phyloP scores from a whole-genome alignment of 2,888 invertebrate species.

The Limnephilus rhombicus region DNA sequence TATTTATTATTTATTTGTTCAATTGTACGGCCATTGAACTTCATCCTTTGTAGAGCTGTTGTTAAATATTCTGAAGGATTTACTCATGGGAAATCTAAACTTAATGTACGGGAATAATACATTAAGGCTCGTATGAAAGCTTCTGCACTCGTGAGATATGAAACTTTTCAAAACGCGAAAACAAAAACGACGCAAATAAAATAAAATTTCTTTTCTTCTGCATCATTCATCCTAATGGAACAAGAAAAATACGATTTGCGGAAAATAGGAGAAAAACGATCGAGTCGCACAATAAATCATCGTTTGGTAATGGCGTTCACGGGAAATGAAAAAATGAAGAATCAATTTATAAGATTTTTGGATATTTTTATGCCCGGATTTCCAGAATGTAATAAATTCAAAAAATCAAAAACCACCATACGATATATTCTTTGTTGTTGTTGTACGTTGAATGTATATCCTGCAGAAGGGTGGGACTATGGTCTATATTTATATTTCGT shows the following conservation, averaged over 20 bases:
- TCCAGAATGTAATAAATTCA: too few species aligned
- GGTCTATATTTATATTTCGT: too few species aligned
- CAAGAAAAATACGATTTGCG: not conserved
- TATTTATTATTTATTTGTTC: too few species aligned
- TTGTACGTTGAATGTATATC: too few species aligned
- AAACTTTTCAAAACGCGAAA: not conserved
- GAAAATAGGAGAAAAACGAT: not conserved
- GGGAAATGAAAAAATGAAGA: not conserved
- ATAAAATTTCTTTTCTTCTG: not conserved
- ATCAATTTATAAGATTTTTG: not conserved
- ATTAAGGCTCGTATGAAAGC: not conserved
- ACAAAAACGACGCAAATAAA: not conserved
- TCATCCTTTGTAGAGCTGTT: not conserved
- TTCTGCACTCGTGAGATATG: not conserved
- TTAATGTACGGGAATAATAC: constrained; percentile 25
- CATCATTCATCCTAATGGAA: not conserved
- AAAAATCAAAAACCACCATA: too few species aligned
- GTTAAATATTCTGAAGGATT: not conserved
- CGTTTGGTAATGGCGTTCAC: not conserved
- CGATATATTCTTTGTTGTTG: too few species aligned
- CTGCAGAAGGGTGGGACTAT: too few species aligned
- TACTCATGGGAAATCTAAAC: constrained; percentile 37
- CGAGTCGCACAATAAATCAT: not conserved
- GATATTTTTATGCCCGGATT: not conserved
- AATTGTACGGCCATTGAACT: not conserved